Conservation (phyloP, 1,140 invertebrate species). For the Leptopilina clavipes region DNA sequence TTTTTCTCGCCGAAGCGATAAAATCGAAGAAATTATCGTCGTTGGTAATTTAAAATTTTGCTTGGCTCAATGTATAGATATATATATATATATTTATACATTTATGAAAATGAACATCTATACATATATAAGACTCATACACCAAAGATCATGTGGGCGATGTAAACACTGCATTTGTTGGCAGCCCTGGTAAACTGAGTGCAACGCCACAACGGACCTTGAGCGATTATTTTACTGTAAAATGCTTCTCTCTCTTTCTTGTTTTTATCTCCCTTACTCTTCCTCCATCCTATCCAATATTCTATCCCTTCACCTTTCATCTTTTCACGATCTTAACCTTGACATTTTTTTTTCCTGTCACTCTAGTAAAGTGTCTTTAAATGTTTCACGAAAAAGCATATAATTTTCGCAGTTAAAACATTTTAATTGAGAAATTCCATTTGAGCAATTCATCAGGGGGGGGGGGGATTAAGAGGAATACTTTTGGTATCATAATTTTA, state of each 20-base stretch:
- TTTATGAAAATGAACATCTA: neutral
- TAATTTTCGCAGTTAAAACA: no score
- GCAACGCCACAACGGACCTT: slow-evolving; percentile 73
- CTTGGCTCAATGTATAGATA: slow-evolving; percentile 23
- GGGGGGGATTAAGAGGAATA: no score
- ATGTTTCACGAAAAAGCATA: neutral
- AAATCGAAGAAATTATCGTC: slow-evolving; percentile 15
- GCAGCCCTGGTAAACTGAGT: slow-evolving; percentile 65
- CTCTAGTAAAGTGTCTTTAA: neutral
- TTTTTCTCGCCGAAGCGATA: slow-evolving; percentile 39
- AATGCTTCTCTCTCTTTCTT: slow-evolving; percentile 49
- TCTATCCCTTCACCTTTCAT: slow-evolving; percentile 34
- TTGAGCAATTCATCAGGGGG: no score
- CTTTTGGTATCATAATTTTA: no score
- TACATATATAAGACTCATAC: slow-evolving; percentile 11
- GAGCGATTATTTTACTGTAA: slow-evolving; percentile 74
- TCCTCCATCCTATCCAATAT: slow-evolving; percentile 35
- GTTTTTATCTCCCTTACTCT: slow-evolving; percentile 43
- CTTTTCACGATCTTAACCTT: slow-evolving; percentile 11
- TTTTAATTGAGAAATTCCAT: no score
- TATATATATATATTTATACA: no score
- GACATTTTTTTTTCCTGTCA: slow-evolving; percentile 12
- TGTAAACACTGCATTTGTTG: slow-evolving; percentile 68
- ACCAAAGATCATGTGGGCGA: slow-evolving; percentile 51
- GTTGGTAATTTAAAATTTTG: slow-evolving; percentile 45